Evolutionary conservation across 2,113 vertebrate species (phyloP).

Genomic region (Gallinago jamesoni): DNA sequence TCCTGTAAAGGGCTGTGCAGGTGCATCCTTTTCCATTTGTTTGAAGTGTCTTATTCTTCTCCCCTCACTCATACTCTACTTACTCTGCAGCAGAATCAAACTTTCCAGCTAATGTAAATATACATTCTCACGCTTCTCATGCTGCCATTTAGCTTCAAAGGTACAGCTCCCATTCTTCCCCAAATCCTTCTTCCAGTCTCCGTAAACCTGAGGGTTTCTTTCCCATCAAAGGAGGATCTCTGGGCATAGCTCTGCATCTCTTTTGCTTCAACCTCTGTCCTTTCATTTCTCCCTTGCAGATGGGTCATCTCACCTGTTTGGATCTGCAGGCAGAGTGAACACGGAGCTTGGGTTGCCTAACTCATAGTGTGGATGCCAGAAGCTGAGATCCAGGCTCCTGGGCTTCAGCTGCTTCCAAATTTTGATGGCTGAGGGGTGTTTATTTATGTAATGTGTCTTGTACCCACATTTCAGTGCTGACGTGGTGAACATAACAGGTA

Average conservation of each 20-base stretch:
- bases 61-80: not conserved
- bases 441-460: fast-evolving
- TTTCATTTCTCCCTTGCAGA: not conserved
- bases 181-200: not conserved
- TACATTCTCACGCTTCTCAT: not conserved
- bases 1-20: not conserved
- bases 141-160: not conserved
- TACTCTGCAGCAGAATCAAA: not conserved
- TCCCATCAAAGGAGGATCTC: not conserved
- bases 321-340: not conserved
- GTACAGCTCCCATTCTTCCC: not conserved
- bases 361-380: too few species aligned
- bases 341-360: not conserved
- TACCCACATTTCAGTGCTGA: not conserved
- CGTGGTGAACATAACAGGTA: fast-evolving
- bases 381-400: not conserved
- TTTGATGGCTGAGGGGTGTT: not conserved
- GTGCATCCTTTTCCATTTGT: not conserved
- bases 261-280: not conserved
- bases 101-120: not conserved
- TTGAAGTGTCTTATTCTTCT: not conserved
- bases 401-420: not conserved
- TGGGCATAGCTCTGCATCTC: too few species aligned
- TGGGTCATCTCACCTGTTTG: not conserved
- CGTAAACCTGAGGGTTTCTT: not conserved